Conservation (phyloP, 1,140 invertebrate genomes). For the Drosophila nannoptera region DNA sequence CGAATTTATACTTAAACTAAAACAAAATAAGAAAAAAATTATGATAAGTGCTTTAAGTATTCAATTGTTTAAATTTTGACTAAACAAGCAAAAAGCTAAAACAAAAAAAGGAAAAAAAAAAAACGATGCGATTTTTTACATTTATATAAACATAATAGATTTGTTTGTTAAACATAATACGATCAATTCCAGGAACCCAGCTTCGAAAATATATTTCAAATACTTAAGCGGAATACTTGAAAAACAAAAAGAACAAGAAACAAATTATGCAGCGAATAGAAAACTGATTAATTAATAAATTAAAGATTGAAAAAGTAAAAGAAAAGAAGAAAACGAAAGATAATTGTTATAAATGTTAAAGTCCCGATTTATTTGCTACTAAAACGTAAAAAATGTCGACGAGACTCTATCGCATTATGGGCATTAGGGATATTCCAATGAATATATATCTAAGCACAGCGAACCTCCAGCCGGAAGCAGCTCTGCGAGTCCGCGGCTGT, state of each 20-base stretch:
- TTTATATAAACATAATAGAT: slow-evolving; percentile 67
- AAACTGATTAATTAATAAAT: slow-evolving; percentile 40
- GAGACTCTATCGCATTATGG: slow-evolving; percentile 7
- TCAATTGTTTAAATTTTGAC: slow-evolving; percentile 67
- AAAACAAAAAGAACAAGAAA: slow-evolving; percentile 37
- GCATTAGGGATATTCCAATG: not conserved
- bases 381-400: slow-evolving; percentile 63
- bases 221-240: slow-evolving; percentile 31
- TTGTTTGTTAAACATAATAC: slow-evolving; percentile 62
- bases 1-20: slow-evolving; percentile 62
- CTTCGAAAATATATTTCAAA: slow-evolving; percentile 35
- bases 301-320: slow-evolving; percentile 37
- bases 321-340: slow-evolving; percentile 6
- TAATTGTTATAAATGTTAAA: slow-evolving; percentile 16
- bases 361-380: slow-evolving; percentile 65
- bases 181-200: slow-evolving; percentile 48
- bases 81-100: slow-evolving; percentile 36
- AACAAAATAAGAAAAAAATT: slow-evolving; percentile 25
- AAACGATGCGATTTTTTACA: slow-evolving; percentile 66
- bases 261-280: slow-evolving; percentile 36
- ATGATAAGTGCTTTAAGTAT: slow-evolving; percentile 61
- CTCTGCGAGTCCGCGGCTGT: slow-evolving; percentile 65
- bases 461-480: slow-evolving; percentile 71
- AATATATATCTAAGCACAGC: slow-evolving; percentile 49
- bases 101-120: not conserved